Evolutionary conservation across 2,113 vertebrate species (phyloP).

Genomic region (Paralichthys olivaceus): DNA sequence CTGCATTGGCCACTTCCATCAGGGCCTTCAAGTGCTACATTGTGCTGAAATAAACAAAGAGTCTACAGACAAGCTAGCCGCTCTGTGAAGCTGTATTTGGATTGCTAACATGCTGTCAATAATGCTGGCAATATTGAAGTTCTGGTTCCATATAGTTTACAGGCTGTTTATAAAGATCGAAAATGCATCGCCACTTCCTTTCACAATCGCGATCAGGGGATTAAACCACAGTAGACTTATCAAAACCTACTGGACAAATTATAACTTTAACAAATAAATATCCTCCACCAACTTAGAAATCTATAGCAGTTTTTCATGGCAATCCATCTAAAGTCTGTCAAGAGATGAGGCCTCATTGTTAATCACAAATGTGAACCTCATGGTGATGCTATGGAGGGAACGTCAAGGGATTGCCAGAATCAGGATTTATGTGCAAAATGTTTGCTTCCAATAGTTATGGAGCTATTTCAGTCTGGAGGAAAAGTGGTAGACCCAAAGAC

Average conservation of each 20-base stretch:
- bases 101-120: background rate
- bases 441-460: background rate
- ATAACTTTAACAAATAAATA: too few species aligned
- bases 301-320: too few species aligned
- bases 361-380: background rate
- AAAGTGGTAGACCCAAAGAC: background rate
- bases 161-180: too few species aligned
- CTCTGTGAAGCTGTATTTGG: background rate
- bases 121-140: too few species aligned
- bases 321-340: background rate
- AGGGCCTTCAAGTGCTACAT: background rate
- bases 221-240: too few species aligned
- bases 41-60: constrained; percentile 19
- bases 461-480: constrained; percentile 5
- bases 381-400: background rate
- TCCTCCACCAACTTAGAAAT: background rate
- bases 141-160: too few species aligned
- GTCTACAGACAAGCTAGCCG: background rate
- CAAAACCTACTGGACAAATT: too few species aligned
- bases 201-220: too few species aligned
- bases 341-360: background rate
- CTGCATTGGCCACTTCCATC: constrained; percentile 13
- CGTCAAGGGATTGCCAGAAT: background rate
- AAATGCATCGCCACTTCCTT: too few species aligned
- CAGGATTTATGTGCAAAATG: background rate